Evolutionary conservation across 1,140 invertebrate genomes (phyloP).

Genomic region (Ceratoteleas bidentatus): DNA sequence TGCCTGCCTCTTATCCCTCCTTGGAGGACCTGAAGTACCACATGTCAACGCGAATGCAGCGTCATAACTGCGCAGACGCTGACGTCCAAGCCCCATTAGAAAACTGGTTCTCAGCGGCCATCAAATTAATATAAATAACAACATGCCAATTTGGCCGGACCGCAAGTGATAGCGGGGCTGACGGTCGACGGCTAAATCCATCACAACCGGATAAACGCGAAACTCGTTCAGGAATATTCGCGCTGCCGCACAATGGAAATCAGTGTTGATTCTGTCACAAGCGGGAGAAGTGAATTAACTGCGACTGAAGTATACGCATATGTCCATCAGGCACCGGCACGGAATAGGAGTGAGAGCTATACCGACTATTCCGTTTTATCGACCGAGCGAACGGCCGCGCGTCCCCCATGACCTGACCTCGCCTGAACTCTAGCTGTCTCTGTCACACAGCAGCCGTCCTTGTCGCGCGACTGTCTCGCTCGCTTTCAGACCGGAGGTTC

Average conservation of each 20-base stretch:
- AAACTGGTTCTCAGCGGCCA: too few relatives aligned
- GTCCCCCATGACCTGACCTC: slow-evolving; percentile 81
- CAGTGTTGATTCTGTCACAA: slow-evolving; percentile 46
- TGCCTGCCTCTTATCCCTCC: too few relatives aligned
- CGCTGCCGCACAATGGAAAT: slow-evolving; percentile 30
- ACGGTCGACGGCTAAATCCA: slow-evolving; percentile 8
- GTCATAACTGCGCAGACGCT: too few relatives aligned
- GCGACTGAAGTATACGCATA: slow-evolving; percentile 49
- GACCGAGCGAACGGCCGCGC: slow-evolving; percentile 71
- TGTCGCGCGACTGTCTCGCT: slow-evolving; percentile 13
- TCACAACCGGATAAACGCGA: background rate
- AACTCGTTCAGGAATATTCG: slow-evolving; percentile 14
- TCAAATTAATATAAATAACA: background rate
- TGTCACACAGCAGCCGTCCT: slow-evolving; percentile 26
- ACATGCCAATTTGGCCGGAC: background rate
- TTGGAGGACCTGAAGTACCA: too few relatives aligned
- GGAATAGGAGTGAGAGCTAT: slow-evolving; percentile 41
- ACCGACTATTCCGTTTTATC: slow-evolving; percentile 71
- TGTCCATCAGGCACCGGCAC: slow-evolving; percentile 46
- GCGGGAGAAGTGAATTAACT: slow-evolving; percentile 44
- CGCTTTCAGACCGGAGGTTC: background rate
- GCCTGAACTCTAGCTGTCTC: slow-evolving; percentile 74
- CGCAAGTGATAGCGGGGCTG: background rate
- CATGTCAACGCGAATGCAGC: too few relatives aligned
- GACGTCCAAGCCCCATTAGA: too few relatives aligned